Evolutionary conservation across 2,888 invertebrate species (phyloP).

Genomic region (Xylota sylvarum): DNA sequence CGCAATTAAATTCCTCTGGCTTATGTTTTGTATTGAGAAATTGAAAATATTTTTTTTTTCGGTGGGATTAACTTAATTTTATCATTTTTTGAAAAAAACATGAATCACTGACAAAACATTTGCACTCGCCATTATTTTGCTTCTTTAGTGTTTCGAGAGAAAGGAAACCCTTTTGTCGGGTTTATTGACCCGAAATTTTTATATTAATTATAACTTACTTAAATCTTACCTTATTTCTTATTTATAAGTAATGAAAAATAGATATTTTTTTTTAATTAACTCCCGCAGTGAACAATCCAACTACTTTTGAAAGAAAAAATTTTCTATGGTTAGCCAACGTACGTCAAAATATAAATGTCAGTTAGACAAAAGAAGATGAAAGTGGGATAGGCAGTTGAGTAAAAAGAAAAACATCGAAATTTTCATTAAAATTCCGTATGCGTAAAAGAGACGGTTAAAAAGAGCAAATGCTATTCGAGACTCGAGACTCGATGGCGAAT

Average conservation of each 20-base stretch:
- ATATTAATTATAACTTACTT: not conserved
- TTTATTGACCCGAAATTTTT: not conserved
- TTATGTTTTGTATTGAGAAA: not conserved
- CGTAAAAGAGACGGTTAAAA: not conserved
- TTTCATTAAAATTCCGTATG: not conserved
- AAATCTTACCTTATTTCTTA: slow-evolving; percentile 41
- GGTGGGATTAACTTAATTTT: not conserved
- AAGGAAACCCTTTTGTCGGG: not conserved
- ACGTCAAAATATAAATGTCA: slow-evolving; percentile 66
- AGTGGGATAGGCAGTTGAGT: slow-evolving; percentile 53
- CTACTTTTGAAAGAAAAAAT: not conserved
- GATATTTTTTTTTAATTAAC: not conserved
- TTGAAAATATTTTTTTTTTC: not conserved
- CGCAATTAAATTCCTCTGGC: slow-evolving; percentile 9
- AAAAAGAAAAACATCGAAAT: slow-evolving; percentile 4
- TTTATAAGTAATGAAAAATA: not conserved
- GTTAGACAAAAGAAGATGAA: slow-evolving; percentile 53
- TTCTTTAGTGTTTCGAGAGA: too few relatives aligned
- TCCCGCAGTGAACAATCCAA: slow-evolving; percentile 7
- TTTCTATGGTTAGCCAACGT: slow-evolving; percentile 24
- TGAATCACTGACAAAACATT: slow-evolving; percentile 59
- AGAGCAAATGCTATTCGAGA: slow-evolving; percentile 1
- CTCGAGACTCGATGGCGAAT: slow-evolving; percentile 16
- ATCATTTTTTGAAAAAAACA: slow-evolving; percentile 57
- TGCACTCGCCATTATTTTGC: not conserved